Base-by-base conservation (phyloP, 2,113 vertebrate genomes). In the Lanius ludovicianus region DNA sequence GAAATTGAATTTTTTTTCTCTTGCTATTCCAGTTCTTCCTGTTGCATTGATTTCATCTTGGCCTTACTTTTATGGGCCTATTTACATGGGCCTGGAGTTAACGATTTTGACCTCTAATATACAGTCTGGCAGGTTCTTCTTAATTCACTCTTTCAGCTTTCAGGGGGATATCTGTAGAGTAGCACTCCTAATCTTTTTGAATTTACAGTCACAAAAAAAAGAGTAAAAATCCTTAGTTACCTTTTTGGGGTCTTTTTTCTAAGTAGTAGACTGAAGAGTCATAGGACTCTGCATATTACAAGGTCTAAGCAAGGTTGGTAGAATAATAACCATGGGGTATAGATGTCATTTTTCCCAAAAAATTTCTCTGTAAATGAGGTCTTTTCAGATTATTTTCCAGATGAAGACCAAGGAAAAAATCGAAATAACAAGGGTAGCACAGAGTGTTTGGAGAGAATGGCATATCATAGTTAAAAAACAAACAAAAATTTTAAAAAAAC, bases 401-500 rank as follows among this genome's bases (percentile, higher is more conserved):
- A 50, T 67, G 2, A 75, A 89, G 14, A 75, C 19, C 15, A 78
- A 63, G 23, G 8, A 65, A 89, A 10, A n/a, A 77, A 62, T 28
- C 2, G 10, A 68, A 55, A 33, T 70, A 67, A 33, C 31, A 77
- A 59, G 13, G 6, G 8, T 22, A 78, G 21, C 16, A 74, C 3
- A 23, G 33, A 77, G 13, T 19, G 13, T 50, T 69, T 78, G 65
- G 19, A 84, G 1, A 74, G 3, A 24, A 37, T 27, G 23, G 11
- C 23, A 70, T 28, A 80, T 39, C 6, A n/a, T 42, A 37, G 2
- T 42, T 41, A 6, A 15, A 27, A 67, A 57, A 37, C 20, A 37
- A 4, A 5, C 4, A 8, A 53, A n/a, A 37, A 35, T 23, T 2
- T 0, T 42, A 47, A 47, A 87, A 64, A 55, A 62, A 1, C 1